Evolutionary conservation across 2,888 invertebrate genomes (phyloP), one percentile per base, ranked within the genome.

Genomic region (Hemicrepidius hirtus): DNA sequence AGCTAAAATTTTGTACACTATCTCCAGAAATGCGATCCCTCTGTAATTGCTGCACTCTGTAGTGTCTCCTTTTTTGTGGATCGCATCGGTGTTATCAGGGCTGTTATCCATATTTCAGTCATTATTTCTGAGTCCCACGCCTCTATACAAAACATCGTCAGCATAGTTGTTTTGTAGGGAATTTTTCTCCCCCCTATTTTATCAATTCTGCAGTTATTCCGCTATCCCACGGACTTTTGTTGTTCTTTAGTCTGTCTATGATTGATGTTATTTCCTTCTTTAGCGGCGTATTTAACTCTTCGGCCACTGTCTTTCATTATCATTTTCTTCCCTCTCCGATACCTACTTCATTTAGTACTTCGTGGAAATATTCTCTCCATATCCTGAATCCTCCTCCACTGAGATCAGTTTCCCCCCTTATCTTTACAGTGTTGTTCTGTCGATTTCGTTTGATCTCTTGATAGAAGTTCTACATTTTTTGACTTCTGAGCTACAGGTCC

Each of bases 161-260:
- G 3, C 7, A 55, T 32, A 20, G 1, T 13, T 28, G 28, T 28
- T 3, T 32, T n/a, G n/a, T n/a, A n/a, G n/a, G 32, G 4, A 55
- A 55, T 13, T 28, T 35, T 55, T 28, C 32, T 16, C 55, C 32
- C 16, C 32, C 21, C 4, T 55, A 55, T 13, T 55, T 55, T 28
- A 55, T 12, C 1, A 32, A 2, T 55, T 59, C 59, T 18, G 59
- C 59, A 9, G 59, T 40, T 59, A 59, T 59, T 40, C 59, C 59
- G 13, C 13, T 40, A 20, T 59, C 40, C 12, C 59, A 10, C 20
- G 59, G 59, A 20, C 40, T 59, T 37, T 59, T 59, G 13, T 16
- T 59, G 40, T 59, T 59, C 13, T 59, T 59, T 40, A 59, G 21
- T 7, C 20, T 55, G 32, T 35, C 32, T 55, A 32, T 49, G 7